Base-by-base conservation (phyloP, 2,888 invertebrate species). In the Polyommatus icarus region DNA sequence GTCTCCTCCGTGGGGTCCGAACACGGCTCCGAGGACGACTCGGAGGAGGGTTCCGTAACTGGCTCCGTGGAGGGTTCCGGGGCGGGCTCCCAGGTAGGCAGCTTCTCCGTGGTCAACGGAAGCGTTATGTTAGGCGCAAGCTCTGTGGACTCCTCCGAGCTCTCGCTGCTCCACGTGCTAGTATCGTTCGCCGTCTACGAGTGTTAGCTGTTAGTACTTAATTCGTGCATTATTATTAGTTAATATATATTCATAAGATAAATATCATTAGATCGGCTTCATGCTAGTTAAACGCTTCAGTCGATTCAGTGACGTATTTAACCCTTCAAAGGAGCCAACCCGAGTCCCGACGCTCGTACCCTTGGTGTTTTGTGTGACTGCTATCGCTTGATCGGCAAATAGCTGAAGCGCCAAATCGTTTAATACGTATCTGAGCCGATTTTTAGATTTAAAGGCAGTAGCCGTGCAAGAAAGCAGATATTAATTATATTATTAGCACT, bases 11-110 rank as follows among this genome's bases (percentile, higher is more conserved):
- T 50, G 15, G 73, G 73, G 6, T 36, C 36, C 1, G 78, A 50
- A 5, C 80, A 81, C 0, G 82, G 80, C 80, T 76, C 77, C 20
- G 78, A 40, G n/a, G 71, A 20, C 20, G 59, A 20, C 59, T n/a
- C 57, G 8, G 10, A 20, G 8, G 8, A 8, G 8, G 73, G 73
- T 5, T 36, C 36, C 1, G 78, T 32, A 5, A 80, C 80, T 0
- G 82, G 46, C 46, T 46, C 46, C 10, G 46, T 46, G 46, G 54
- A 54, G 12, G 73, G 73, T 6, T 36, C 36, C 1, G 78, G 40
- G 5, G 81, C 81, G 1, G 82, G 80, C 80, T 76, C 77, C 20
- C 78, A 36, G n/a, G 71, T 59, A 20, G 61, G 24, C 61, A 12
- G 10, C 20, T 12, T 29, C 2, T 67, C 67, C 67, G 67, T 67